Conservation (phyloP, 1,140 invertebrate species). For the Musca vetustissima region DNA sequence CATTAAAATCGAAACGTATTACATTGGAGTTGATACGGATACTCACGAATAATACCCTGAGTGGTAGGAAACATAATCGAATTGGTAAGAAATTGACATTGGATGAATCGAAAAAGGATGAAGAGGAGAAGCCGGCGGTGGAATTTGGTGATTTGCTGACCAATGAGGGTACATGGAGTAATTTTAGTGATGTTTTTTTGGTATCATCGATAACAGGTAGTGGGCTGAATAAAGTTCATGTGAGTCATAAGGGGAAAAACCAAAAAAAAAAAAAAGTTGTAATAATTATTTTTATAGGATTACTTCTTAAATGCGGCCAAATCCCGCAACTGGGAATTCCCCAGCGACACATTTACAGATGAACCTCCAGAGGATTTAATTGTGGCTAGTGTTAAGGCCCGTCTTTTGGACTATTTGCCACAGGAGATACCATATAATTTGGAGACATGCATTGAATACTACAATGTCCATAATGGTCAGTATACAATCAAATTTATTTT, state of each 20-base stretch:
- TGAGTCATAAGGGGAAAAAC: constrained; percentile 47
- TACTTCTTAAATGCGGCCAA: constrained; percentile 71
- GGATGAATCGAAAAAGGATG: not conserved
- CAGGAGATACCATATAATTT: constrained; percentile 83
- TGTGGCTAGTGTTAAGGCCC: constrained; percentile 72
- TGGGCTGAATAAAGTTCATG: constrained; percentile 75
- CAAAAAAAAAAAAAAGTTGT: not conserved
- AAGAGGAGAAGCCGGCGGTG: not conserved
- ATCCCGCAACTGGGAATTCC: constrained; percentile 67
- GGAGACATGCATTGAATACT: constrained; percentile 67
- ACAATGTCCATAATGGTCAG: constrained; percentile 58
- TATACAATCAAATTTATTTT: no score
- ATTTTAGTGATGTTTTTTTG: constrained; percentile 86
- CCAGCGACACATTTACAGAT: constrained; percentile 69
- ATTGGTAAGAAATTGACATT: constrained; percentile 25
- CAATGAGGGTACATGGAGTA: constrained; percentile 64
- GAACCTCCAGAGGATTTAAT: constrained; percentile 70
- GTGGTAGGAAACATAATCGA: constrained; percentile 48
- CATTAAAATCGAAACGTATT: constrained; percentile 72
- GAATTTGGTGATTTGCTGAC: constrained; percentile 14
- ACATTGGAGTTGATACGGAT: constrained; percentile 70
- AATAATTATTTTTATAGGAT: constrained; percentile 59
- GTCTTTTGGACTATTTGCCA: constrained; percentile 75
- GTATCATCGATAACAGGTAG: constrained; percentile 78
- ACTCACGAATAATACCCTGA: constrained; percentile 68